Percentiles rank a stretch among this genome's conserved stretches.
Conservation (phyloP, 2,888 invertebrate genomes). For the Epirrita christyi region DNA sequence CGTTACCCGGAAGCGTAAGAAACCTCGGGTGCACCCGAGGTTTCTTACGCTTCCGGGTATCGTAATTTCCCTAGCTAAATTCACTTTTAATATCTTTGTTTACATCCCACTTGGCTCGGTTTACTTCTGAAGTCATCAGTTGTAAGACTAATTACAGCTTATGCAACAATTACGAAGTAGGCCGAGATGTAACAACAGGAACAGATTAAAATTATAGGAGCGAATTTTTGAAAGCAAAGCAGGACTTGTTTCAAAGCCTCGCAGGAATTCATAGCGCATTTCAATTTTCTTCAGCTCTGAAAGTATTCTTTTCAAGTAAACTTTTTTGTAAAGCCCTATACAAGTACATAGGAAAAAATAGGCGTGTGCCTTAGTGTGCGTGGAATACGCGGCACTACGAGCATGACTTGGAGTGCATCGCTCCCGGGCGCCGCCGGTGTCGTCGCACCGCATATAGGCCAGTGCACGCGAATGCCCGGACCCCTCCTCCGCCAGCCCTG, state of each 20-base stretch:
- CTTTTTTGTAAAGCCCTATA: constrained; percentile 67
- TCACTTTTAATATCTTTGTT: constrained; percentile 18
- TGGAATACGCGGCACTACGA: constrained; percentile 72
- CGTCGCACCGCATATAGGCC: constrained; percentile 85
- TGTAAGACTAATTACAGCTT: constrained; percentile 28
- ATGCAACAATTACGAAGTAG: constrained; percentile 29
- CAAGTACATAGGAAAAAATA: constrained; percentile 69
- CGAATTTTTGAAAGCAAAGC: constrained; percentile 15
- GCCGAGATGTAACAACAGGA: constrained; percentile 36
- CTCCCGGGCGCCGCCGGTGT: constrained; percentile 82
- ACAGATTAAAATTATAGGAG: constrained; percentile 31
- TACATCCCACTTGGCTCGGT: constrained; percentile 18
- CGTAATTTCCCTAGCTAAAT: constrained; percentile 5
- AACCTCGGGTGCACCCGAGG: background rate
- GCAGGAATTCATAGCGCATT: constrained; percentile 44
- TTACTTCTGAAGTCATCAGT: constrained; percentile 27
- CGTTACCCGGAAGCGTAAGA: background rate
- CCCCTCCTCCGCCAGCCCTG: constrained; percentile 48
- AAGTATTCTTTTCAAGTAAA: constrained; percentile 70
- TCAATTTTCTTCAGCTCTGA: constrained; percentile 68
- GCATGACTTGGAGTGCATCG: constrained; percentile 81
- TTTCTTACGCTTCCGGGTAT: too few relatives aligned
- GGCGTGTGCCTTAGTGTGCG: constrained; percentile 74
- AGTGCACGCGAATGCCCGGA: constrained; percentile 82
- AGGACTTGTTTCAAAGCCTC: constrained; percentile 37